Conservation (phyloP, 2,113 vertebrate species). For the Sinocyclocheilus anophthalmus region DNA sequence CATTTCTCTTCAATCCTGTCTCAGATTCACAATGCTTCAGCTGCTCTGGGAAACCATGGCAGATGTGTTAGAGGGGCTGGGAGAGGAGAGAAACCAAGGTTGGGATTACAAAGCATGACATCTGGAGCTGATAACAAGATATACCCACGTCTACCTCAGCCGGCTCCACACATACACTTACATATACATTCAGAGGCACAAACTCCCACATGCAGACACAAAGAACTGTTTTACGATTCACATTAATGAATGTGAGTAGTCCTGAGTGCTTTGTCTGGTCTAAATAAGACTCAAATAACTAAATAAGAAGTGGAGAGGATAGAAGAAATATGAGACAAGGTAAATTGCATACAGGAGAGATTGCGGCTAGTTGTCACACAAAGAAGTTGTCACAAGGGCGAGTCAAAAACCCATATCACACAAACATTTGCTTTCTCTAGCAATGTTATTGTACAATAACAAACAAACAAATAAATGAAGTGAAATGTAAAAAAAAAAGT, state of each 20-base stretch:
- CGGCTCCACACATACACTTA: slow-evolving; percentile 9
- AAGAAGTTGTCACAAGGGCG: not conserved
- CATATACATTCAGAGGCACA: slow-evolving; percentile 31
- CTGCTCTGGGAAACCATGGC: slow-evolving; percentile 19
- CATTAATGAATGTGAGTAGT: not conserved
- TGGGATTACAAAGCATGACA: slow-evolving; percentile 41
- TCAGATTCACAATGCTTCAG: slow-evolving; percentile 24
- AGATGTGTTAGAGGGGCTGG: slow-evolving; percentile 32
- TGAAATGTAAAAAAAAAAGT: not conserved
- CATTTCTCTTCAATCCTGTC: slow-evolving; percentile 15
- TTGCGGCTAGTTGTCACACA: not conserved
- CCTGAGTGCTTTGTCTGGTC: not conserved
- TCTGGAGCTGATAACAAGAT: slow-evolving; percentile 49
- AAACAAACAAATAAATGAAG: no score
- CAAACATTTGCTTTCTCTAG: not conserved
- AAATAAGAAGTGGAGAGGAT: not conserved
- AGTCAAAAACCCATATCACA: not conserved
- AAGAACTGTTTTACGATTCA: not conserved
- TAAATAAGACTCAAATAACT: not conserved
- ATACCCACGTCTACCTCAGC: slow-evolving; percentile 34
- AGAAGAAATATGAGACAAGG: not conserved
- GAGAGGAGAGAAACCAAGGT: slow-evolving; percentile 17
- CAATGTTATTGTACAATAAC: not conserved
- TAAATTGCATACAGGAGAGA: not conserved
- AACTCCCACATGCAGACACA: slow-evolving; percentile 15